These are phyloP conservation scores for Ganaspis brasiliensis DNA, from an alignment of 2,888 invertebrate species.

Conservation along the genomic window DNA sequence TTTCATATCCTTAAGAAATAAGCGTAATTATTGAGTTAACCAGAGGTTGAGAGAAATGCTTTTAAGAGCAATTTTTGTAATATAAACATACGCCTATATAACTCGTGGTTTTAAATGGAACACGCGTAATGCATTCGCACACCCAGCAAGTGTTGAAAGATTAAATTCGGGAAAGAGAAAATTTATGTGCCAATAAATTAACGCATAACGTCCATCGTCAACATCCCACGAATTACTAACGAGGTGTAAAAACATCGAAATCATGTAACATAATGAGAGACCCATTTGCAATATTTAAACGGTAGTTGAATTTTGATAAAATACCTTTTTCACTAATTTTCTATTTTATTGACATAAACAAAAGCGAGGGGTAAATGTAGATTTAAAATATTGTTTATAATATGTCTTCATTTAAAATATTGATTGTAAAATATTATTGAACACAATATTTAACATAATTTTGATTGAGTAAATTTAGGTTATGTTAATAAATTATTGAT, in stretches of 20 bases:
- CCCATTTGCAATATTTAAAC: slow-evolving; percentile 54
- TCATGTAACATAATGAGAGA: slow-evolving; percentile 60
- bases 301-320: slow-evolving; percentile 54
- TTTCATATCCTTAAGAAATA: too few relatives aligned
- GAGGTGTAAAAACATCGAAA: slow-evolving; percentile 68
- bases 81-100: slow-evolving; percentile 30
- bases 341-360: too few relatives aligned
- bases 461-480: too few relatives aligned
- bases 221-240: slow-evolving; percentile 71
- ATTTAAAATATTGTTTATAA: slow-evolving; percentile 3
- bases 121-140: slow-evolving; percentile 47
- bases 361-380: too few relatives aligned
- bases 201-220: slow-evolving; percentile 67
- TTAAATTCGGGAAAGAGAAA: slow-evolving; percentile 75
- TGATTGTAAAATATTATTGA: too few relatives aligned
- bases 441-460: too few relatives aligned
- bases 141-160: slow-evolving; percentile 53
- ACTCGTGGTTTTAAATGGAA: slow-evolving; percentile 42
- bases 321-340: slow-evolving; percentile 48
- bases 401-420: too few relatives aligned
- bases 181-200: slow-evolving; percentile 77
- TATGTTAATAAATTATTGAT: too few relatives aligned
- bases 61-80: slow-evolving; percentile 7
- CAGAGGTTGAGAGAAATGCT: not conserved
- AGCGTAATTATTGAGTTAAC: not conserved